Evolutionary conservation across 2,113 vertebrate species (phyloP).

Genomic region (Myiopsitta monachus): DNA sequence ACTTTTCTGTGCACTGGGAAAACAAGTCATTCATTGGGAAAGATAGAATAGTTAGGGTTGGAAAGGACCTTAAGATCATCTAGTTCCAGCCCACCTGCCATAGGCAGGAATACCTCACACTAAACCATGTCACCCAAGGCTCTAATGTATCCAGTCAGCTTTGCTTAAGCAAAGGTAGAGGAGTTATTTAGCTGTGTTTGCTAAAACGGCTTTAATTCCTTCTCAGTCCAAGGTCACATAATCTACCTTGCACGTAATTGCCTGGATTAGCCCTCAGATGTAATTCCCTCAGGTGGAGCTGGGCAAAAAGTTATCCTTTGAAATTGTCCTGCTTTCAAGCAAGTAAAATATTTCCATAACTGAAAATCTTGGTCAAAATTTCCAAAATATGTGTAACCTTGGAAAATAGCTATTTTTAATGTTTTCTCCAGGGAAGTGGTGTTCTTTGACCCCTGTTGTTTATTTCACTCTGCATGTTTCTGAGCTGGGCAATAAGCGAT

Average conservation of each 20-base stretch:
- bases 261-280: not conserved
- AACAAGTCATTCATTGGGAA: not conserved
- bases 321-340: not conserved
- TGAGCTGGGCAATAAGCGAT: not conserved
- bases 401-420: not conserved
- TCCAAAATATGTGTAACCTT: not conserved
- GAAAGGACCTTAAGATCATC: no score
- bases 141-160: not conserved
- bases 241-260: conserved; percentile 14
- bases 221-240: not conserved
- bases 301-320: not conserved
- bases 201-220: conserved; percentile 13
- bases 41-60: not conserved
- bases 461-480: not conserved
- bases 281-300: not conserved
- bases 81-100: no score
- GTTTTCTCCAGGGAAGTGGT: not conserved
- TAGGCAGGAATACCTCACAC: no score
- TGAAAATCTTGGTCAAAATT: not conserved
- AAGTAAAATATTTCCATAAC: not conserved
- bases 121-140: no score
- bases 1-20: not conserved
- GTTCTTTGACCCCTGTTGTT: not conserved
- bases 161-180: not conserved
- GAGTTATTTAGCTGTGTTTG: conserved; percentile 11